These are phyloP conservation scores for Drosophila atroscutellata DNA, from an alignment of 2,888 invertebrate species.

Conservation along the genomic window DNA sequence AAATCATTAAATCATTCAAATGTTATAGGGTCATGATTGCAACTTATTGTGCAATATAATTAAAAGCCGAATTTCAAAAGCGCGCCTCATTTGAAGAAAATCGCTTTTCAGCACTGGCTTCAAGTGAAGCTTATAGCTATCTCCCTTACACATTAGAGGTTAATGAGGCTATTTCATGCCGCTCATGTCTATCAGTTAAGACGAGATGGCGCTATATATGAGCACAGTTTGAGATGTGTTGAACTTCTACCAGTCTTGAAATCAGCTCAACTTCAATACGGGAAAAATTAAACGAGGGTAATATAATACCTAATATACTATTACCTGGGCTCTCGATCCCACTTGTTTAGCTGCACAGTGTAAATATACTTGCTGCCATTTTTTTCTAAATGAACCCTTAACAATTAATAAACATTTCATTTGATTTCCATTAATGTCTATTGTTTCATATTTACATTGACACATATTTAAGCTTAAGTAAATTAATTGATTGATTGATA, in stretches of 20 bases:
- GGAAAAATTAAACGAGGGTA: neutral
- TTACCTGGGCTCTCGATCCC: neutral
- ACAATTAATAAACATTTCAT: neutral
- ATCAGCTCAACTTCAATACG: neutral
- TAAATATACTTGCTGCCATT: neutral
- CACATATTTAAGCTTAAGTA: slow-evolving; percentile 41
- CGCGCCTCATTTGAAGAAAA: slow-evolving; percentile 4
- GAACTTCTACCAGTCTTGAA: slow-evolving; percentile 7
- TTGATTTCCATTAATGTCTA: slow-evolving; percentile 28
- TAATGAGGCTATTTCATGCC: rapidly evolving
- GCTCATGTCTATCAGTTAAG: neutral
- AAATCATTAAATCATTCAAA: slow-evolving; percentile 13
- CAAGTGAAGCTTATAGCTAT: neutral
- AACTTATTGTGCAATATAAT: slow-evolving; percentile 13
- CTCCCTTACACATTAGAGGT: slow-evolving; percentile 6
- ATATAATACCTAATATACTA: too few relatives aligned
- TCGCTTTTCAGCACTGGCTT: slow-evolving; percentile 27
- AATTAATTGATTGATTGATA: slow-evolving; percentile 23
- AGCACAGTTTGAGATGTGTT: slow-evolving; percentile 43
- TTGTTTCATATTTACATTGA: slow-evolving; percentile 49
- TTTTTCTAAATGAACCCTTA: neutral
- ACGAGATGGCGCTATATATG: neutral
- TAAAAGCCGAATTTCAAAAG: slow-evolving; percentile 5
- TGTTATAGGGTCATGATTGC: slow-evolving; percentile 1
- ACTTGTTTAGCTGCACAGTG: neutral